These are phyloP conservation scores for Amphilophus citrinellus DNA, from an alignment of 2,113 vertebrate species.

Conservation along the genomic window DNA sequence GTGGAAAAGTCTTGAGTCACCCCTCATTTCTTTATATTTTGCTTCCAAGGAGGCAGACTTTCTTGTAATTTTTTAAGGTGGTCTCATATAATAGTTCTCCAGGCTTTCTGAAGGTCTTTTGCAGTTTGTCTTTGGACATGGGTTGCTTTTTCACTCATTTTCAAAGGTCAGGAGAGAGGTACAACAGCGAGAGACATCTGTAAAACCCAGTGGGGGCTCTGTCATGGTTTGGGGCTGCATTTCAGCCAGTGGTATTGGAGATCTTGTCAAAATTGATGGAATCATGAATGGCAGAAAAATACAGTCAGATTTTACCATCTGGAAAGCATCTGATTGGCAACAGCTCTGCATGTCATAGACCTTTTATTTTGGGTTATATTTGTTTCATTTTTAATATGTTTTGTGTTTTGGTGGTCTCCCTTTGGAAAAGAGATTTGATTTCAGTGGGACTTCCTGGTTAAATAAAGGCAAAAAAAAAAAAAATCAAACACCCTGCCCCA, in stretches of 20 bases:
- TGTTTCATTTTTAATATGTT: neutral
- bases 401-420: neutral
- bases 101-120: neutral
- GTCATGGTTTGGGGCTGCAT: no score
- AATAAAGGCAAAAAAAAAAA: neutral
- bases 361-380: neutral
- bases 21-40: neutral
- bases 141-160: neutral
- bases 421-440: neutral
- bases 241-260: no score
- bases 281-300: neutral
- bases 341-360: no score
- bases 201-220: no score
- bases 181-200: no score
- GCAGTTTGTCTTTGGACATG: neutral
- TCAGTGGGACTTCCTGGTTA: neutral
- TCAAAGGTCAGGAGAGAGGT: no score
- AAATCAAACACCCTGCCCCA: neutral
- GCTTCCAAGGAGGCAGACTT: conserved; percentile 4
- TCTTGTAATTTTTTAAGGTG: neutral
- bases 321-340: no score
- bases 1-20: neutral
- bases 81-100: neutral
- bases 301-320: neutral
- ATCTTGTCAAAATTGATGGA: neutral